These are phyloP conservation scores for Neosalanx taihuensis DNA, from an alignment of 2,797 vertebrate genomes.

Conservation along the genomic window DNA sequence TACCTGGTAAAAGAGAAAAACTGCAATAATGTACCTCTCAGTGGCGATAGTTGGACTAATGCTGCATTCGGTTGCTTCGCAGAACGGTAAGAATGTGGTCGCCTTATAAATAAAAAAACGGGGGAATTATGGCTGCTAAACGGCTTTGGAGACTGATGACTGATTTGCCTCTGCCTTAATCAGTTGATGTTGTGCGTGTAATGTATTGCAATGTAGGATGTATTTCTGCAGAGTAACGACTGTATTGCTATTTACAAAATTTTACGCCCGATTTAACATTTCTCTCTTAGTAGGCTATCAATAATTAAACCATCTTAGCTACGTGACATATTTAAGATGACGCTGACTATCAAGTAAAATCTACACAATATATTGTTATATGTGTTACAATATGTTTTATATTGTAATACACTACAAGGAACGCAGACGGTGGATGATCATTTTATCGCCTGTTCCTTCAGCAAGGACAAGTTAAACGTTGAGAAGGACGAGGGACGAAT, in stretches of 20 bases:
- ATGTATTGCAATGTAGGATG: background rate
- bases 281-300: background rate
- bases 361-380: background rate
- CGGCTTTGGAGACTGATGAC: constrained; percentile 17
- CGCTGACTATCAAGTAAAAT: background rate
- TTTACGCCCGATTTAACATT: too few relatives aligned
- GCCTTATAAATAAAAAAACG: constrained; percentile 8
- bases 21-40: constrained; percentile 67
- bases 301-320: background rate
- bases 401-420: constrained; percentile 30
- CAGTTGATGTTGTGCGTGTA: too few relatives aligned
- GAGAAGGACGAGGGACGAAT: background rate
- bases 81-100: constrained; percentile 68
- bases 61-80: constrained; percentile 71
- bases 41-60: constrained; percentile 64
- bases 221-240: too few relatives aligned
- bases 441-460: constrained; percentile 1
- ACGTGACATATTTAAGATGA: background rate
- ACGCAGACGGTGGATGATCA: constrained; percentile 2
- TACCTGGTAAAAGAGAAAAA: constrained; percentile 60
- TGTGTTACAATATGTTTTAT: too few relatives aligned
- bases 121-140: constrained; percentile 24
- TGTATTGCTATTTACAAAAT: too few relatives aligned
- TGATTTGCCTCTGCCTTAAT: background rate
- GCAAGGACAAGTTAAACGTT: constrained; percentile 45